These are phyloP conservation scores for Acanthurus lineatus DNA, from an alignment of 2,797 vertebrate species.

Conservation along the genomic window DNA sequence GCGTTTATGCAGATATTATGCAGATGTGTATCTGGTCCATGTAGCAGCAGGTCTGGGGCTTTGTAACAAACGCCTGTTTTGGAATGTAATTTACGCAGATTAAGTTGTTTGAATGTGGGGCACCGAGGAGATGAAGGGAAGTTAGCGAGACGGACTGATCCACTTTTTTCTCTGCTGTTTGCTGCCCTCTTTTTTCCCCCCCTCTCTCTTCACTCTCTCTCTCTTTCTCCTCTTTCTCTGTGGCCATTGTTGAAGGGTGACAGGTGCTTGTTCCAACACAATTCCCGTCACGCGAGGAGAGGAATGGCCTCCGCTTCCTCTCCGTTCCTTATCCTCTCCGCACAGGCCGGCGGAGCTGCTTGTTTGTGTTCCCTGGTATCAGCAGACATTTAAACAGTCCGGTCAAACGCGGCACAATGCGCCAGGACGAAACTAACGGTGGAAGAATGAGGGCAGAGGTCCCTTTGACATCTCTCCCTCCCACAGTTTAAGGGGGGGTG, in stretches of 20 bases:
- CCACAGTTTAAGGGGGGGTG: slow-evolving; percentile 46
- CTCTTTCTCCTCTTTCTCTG: slow-evolving; percentile 31
- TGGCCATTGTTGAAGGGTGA: slow-evolving; percentile 75
- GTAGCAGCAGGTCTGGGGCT: slow-evolving; percentile 43
- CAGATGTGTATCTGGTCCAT: slow-evolving; percentile 64
- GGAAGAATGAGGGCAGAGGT: slow-evolving; percentile 72
- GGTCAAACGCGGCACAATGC: slow-evolving; percentile 73
- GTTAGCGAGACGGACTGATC: slow-evolving; percentile 38
- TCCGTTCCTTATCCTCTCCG: slow-evolving; percentile 79
- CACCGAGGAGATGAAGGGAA: slow-evolving; percentile 20
- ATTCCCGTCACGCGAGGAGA: slow-evolving; percentile 78
- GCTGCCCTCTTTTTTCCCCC: slow-evolving; percentile 39
- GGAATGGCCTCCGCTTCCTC: slow-evolving; percentile 78
- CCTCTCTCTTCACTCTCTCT: slow-evolving; percentile 28
- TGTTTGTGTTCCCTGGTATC: slow-evolving; percentile 82
- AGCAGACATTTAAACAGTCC: slow-evolving; percentile 75
- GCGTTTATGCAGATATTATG: slow-evolving; percentile 68
- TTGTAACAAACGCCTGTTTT: slow-evolving; percentile 50
- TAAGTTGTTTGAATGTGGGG: slow-evolving; percentile 54
- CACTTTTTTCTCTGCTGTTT: slow-evolving; percentile 28
- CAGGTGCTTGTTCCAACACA: slow-evolving; percentile 83
- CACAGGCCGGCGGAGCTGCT: slow-evolving; percentile 69
- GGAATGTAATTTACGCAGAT: slow-evolving; percentile 57
- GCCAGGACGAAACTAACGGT: slow-evolving; percentile 52
- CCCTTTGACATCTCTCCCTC: slow-evolving; percentile 59